Conservation (phyloP, 2,113 vertebrate species). For the Picathartes gymnocephalus region DNA sequence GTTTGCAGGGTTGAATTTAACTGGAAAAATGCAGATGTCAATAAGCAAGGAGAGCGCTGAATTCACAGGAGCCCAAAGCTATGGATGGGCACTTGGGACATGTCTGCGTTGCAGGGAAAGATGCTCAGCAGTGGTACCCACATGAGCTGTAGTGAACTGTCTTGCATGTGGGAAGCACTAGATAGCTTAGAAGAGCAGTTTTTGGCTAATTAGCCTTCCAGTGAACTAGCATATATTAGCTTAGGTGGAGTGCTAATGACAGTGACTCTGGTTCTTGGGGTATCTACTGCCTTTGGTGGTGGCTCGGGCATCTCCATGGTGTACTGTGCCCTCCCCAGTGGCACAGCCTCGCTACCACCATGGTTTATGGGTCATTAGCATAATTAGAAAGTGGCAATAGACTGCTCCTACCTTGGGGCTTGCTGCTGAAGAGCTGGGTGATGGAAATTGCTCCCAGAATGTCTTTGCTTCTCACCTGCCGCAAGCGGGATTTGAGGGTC, state of each 20-base stretch:
- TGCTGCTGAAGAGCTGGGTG: conserved; percentile 11
- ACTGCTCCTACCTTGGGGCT: conserved; percentile 25
- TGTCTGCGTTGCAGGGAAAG: rapidly evolving
- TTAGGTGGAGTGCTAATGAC: conserved; percentile 12
- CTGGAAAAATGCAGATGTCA: neutral
- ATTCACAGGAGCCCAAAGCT: neutral
- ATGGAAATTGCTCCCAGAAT: neutral
- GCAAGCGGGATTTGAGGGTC: neutral
- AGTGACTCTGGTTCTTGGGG: neutral
- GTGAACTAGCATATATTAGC: neutral
- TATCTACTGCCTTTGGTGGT: neutral
- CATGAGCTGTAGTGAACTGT: neutral
- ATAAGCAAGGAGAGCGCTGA: neutral
- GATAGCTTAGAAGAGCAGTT: neutral
- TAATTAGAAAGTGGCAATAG: conserved; percentile 5
- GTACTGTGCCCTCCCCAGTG: neutral
- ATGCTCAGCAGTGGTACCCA: neutral
- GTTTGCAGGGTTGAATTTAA: neutral
- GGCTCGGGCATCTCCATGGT: neutral
- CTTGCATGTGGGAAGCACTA: neutral
- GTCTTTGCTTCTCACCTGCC: neutral
- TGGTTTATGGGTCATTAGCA: neutral
- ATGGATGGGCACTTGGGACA: neutral
- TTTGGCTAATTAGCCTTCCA: conserved; percentile 26
- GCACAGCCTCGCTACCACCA: neutral